Base-by-base conservation (phyloP, 2,888 invertebrate species). In the Toxonevra muliebris region DNA sequence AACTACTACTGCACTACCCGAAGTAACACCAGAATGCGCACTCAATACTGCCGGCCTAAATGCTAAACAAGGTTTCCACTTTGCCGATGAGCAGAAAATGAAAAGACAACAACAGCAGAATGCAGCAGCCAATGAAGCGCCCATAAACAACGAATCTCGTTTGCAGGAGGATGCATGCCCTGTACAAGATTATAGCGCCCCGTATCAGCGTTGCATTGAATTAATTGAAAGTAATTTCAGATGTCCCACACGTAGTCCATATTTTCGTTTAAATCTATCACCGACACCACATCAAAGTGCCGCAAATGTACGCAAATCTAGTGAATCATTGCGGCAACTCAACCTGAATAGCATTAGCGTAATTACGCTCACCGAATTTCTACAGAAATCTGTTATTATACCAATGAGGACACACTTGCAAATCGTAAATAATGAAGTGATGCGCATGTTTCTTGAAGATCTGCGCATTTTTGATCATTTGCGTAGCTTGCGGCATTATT, bases 401-500 rank as follows among this genome's bases (percentile, higher is more conserved):
- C 93, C 93, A 0, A 80, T 93, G 3, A 87, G 88, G 11, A 88
- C 90, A 20, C 93, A 93, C 76, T 86, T 90, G 61, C 89, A 90
- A 73, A 87, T 93, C 12, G 89, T 92, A 0, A 91, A 92, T 68
- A 90, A 90, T 70, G 92, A 92, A 9, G 88, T 93, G 19, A 84
- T 93, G 69, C 91, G 90, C 43, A 88, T 91, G 78, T 90, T 91
- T 74, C 84, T 93, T 70, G 85, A 90, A 17, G 89, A 91, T 61
- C 88, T 91, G 80, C 76, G 78, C 15, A 71, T 85, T 4, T 87
- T 93, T 50, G 88, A 90, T 19, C 93, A 94, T 83, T 86, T 93
- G 73, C 88, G 89, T 55, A 91, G 91, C 80, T 83, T 94, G n/a
- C 88, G 92, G 57, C 90, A 92, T 78, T 93, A 91, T 76, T 94